These are phyloP conservation scores for Sorex maritimensis DNA, from an alignment of 2,797 vertebrate species.

Conservation along the genomic window DNA sequence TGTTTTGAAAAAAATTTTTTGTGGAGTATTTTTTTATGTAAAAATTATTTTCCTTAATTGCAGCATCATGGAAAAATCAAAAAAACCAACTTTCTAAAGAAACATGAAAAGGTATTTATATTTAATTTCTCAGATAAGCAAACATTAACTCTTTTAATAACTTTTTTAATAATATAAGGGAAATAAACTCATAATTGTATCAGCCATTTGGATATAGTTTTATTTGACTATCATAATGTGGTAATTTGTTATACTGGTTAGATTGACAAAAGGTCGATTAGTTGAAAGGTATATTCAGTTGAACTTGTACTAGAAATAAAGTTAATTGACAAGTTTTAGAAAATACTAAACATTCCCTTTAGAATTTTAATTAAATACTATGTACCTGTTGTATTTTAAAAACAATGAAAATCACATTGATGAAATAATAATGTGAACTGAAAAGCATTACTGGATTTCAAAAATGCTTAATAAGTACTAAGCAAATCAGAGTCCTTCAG, in stretches of 20 bases:
- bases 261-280: neutral
- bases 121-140: conserved; percentile 66
- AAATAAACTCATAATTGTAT: conserved; percentile 57
- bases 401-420: neutral
- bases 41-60: conserved; percentile 81
- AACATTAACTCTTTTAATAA: conserved; percentile 32
- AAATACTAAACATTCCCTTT: conserved; percentile 38
- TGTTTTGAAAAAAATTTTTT: conserved; percentile 63
- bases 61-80: conserved; percentile 98
- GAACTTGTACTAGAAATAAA: conserved; percentile 13
- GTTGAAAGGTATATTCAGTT: neutral
- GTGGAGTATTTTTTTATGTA: conserved; percentile 41
- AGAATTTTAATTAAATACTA: conserved; percentile 30
- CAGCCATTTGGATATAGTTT: conserved; percentile 33
- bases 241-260: conserved; percentile 37
- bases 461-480: conserved; percentile 20
- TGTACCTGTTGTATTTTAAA: conserved; percentile 49
- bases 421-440: conserved; percentile 40
- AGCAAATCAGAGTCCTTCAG: neutral
- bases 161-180: neutral
- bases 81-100: conserved; percentile 97
- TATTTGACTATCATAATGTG: conserved; percentile 27
- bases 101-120: conserved; percentile 96
- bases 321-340: conserved; percentile 45
- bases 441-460: too few relatives aligned